Base-by-base conservation (phyloP, 2,797 vertebrate species). In the Erpetoichthys calabaricus region DNA sequence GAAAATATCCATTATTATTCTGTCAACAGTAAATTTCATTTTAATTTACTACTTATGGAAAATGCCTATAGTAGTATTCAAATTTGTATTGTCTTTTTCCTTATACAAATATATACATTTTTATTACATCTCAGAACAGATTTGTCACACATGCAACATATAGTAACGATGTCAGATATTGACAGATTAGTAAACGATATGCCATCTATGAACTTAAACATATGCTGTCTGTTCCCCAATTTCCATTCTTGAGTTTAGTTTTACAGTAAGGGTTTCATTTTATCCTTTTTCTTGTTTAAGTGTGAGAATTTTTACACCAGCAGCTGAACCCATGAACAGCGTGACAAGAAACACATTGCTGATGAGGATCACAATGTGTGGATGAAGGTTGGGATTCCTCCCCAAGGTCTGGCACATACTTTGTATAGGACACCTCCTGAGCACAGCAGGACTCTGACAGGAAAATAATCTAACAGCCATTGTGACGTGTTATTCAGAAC, bases 371-470 rank as follows among this genome's bases (percentile, higher is more conserved):
- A 59, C 8, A 62, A 62, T 64, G 59, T 60, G 41, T 63, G 51
- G 42, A 25, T 62, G 65, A 64, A 68, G 68, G 59, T 66, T 57
- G 46, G 51, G 63, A 67, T 70, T 66, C 60, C 68, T 75, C 59
- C 66, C 63, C 59, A 56, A 64, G 58, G 71, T 76, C 66, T 74
- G 71, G 58, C 71, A 70, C 72, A 80, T 75, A 80, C 72, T 78
- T 77, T 82, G 75, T 71, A 75, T 63, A 53, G 55, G 75, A 67
- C 73, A 79, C 81, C 77, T 78, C 63, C 75, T 79, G 81, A 76
- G 80, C 85, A 73, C 84, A 76, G 83, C 79, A 80, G 82, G 86
- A 74, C 77, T 75, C 73, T 76, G 76, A 84, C 85, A 84, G 80
- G 76, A 64, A 83, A 86, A 81, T 77, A 79, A 79, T 85, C 76